Evolutionary conservation across 2,888 invertebrate species (phyloP), one percentile per base, ranked within the genome.

Genomic region (Calliphora vomitoria): DNA sequence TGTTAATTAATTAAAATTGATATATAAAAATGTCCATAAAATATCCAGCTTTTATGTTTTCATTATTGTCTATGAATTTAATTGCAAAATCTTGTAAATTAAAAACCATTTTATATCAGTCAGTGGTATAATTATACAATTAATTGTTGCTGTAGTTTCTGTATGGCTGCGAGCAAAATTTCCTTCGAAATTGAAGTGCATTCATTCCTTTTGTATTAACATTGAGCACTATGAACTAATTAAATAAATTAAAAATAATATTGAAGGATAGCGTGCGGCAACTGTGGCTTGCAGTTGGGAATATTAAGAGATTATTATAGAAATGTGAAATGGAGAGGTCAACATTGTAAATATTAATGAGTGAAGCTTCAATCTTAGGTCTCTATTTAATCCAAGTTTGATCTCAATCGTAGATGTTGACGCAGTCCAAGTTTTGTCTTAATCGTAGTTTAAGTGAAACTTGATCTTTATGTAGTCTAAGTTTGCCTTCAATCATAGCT

Each of bases 161-260:
- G 5, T 60, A n/a, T 35, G n/a, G 60, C 15, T 31, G 60, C 15
- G 1, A n/a, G 15, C 15, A 35, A 60, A 60, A n/a, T 60, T 15
- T 60, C 13, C 18, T 31, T 55, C 18, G 18, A 53, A 25, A 25
- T 8, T 13, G 55, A 74, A 74, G 6, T 55, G 11, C 10, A 20
- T 74, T 25, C 25, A 25, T 35, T 8, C 18, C 10, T 25, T 38
- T 38, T 38, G 38, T 38, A 18, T 50, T 15, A 58, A n/a, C 72
- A 25, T 58, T 41, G 35, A 35, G 20, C 38, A 55, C 71, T 58
- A 58, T 72, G 15, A 71, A 71, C 50, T 71, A 55, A 71, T 71
- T 71, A 38, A 71, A 71, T 69, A 53, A 71, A 68, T 68, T 47
- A 18, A 38, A 71, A 55, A 38, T 44, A 6, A 3, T 15, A 44